Base-by-base conservation (phyloP, 2,113 vertebrate genomes). In the Pelecanus crispus region DNA sequence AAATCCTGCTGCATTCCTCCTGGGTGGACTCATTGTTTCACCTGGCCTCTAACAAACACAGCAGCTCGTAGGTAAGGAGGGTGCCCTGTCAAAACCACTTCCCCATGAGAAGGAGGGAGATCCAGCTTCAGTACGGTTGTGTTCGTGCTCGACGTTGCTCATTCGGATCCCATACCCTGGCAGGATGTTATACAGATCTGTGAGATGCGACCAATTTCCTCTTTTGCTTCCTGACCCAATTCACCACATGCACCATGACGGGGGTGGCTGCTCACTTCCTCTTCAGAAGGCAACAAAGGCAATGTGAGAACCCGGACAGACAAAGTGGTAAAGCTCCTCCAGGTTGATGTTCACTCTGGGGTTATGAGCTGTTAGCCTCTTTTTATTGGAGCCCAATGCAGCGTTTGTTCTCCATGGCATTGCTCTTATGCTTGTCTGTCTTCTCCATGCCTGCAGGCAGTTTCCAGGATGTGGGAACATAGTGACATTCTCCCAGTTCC, bases 391-490 rank as follows among this genome's bases (percentile, higher is more conserved):
- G 14, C 50, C 26, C n/a, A 9, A 3, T 11, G 61, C 52, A 32
- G 9, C 63, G 38, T 14, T 36, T 24, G 12, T 59, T 59, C 20
- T 91, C 62, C 6, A 0, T 14, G 61, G 19, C 10, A 13, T 80
- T 62, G 56, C 45, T 32, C 12, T 62, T 81, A 77, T 3, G 1
- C 8, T 83, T 56, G 20, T 73, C 14, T 81, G 21, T 81, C n/a
- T 82, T 59, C 9, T 81, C 74, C 29, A 0, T 21, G 22, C 40
- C 61, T 55, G 11, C 97, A 99, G 99, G 97, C 97, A 98, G 47
- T 99, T 98, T 92, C 99, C 99, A 97, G 99, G 99, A 98, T 99
- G 99, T 42, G 99, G 99, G 80, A 99, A 99, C 97, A 98, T 99
- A 4, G 98, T 99, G 75, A 99, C 99, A 0, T 99, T 99, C 85